phyloP scores from a whole-genome alignment of 2,113 vertebrate genomes.

The Ammodytes dubius region DNA sequence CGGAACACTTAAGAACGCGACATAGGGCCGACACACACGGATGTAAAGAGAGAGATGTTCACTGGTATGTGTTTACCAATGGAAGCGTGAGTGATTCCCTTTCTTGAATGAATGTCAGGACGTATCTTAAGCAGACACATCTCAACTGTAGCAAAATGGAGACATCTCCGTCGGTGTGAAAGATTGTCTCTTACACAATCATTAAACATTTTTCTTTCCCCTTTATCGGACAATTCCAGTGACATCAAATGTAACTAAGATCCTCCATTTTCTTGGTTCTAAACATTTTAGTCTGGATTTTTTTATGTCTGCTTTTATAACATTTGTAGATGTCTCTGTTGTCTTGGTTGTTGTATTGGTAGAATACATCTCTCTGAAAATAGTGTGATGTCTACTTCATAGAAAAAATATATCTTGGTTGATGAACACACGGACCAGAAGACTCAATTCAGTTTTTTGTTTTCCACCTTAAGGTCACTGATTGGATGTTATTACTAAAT shows the following conservation, averaged over 20 bases:
- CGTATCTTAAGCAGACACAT: background rate
- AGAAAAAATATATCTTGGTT: background rate
- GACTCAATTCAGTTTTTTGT: background rate
- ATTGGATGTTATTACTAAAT: background rate
- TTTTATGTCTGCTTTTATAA: background rate
- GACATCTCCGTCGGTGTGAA: background rate
- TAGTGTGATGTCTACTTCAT: background rate
- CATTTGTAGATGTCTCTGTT: background rate
- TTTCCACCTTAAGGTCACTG: background rate
- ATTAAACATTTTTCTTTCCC: background rate
- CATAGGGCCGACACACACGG: slow-evolving; percentile 7
- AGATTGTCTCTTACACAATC: background rate
- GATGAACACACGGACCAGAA: background rate
- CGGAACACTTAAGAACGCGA: slow-evolving; percentile 51
- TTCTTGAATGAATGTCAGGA: slow-evolving; percentile 26
- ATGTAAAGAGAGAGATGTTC: slow-evolving; percentile 41
- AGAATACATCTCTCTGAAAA: background rate
- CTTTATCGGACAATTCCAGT: background rate
- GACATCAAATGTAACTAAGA: background rate
- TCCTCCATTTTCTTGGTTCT: background rate
- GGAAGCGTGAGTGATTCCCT: slow-evolving; percentile 41
- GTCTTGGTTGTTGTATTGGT: background rate
- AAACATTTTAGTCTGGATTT: background rate
- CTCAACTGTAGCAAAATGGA: background rate
- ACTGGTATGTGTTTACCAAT: slow-evolving; percentile 50